Percentiles rank a stretch among this genome's conserved stretches.
Evolutionary conservation across 2,888 invertebrate species (phyloP).

Genomic region (Lamellibrachia satsuma): DNA sequence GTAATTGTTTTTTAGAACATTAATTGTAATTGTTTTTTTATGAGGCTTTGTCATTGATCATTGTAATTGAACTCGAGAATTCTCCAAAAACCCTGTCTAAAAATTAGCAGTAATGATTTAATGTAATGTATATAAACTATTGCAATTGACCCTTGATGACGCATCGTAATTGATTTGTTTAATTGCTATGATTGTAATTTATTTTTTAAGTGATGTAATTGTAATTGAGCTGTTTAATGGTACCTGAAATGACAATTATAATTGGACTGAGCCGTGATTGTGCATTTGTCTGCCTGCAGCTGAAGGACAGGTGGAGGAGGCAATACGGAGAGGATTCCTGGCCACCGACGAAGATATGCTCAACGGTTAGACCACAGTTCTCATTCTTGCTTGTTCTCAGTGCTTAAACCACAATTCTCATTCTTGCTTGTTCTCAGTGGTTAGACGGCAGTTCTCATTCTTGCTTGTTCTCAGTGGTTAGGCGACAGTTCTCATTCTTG

Average conservation of each 20-base stretch:
- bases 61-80: neutral
- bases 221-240: no score
- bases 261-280: neutral
- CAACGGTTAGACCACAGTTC: conserved; percentile 65
- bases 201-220: neutral
- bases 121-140: neutral
- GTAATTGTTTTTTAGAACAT: no score
- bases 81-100: conserved; percentile 1
- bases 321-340: conserved; percentile 88
- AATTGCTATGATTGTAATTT: no score
- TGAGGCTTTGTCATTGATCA: no score
- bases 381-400: neutral
- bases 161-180: no score
- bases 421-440: no score
- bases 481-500: conserved; percentile 19
- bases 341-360: conserved; percentile 93
- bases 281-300: conserved; percentile 59
- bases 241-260: no score
- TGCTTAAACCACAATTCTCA: no score
- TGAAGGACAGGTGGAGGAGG: conserved; percentile 83
- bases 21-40: no score
- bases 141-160: no score
- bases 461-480: conserved; percentile 65
- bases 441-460: no score
- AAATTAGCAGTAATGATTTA: neutral